Evolutionary conservation across 2,888 invertebrate species (phyloP).

Genomic region (Meteorus cinctellus): DNA sequence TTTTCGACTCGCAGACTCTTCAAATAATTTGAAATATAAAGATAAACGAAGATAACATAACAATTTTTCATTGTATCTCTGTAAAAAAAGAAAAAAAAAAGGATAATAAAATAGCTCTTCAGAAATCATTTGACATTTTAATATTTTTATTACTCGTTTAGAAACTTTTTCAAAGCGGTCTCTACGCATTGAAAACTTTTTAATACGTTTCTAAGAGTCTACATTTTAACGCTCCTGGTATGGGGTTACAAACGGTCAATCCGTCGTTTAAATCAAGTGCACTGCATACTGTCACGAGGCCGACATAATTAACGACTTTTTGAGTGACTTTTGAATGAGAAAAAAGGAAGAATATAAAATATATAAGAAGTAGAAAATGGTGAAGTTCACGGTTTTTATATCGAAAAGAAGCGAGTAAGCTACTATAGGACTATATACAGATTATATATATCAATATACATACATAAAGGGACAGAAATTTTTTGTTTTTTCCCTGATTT

Average conservation of each 20-base stretch:
- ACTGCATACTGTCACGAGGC: constrained; percentile 12
- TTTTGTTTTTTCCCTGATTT: constrained; percentile 32
- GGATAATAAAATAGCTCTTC: not conserved
- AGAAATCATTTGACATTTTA: not conserved
- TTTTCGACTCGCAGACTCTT: too few relatives aligned
- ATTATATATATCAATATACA: constrained; percentile 35
- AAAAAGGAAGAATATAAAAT: constrained; percentile 16
- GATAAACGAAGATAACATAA: not conserved
- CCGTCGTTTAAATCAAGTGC: constrained; percentile 46
- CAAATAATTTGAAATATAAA: not conserved
- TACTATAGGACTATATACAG: not conserved
- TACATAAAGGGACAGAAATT: not conserved
- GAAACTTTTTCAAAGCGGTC: constrained; percentile 23
- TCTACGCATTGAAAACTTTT: constrained; percentile 30
- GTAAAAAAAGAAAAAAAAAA: not conserved
- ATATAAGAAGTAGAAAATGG: constrained; percentile 49
- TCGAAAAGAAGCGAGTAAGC: constrained; percentile 25
- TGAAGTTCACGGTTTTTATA: constrained; percentile 44
- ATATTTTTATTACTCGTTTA: constrained; percentile 27
- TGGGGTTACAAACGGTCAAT: constrained; percentile 49
- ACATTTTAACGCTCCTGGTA: constrained; percentile 33
- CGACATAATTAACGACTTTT: constrained; percentile 38
- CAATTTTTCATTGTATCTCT: too few relatives aligned
- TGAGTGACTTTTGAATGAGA: constrained; percentile 17
- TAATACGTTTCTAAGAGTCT: constrained; percentile 48